Evolutionary conservation across 2,888 invertebrate species (phyloP).

Genomic region (Dryomyza anilis): DNA sequence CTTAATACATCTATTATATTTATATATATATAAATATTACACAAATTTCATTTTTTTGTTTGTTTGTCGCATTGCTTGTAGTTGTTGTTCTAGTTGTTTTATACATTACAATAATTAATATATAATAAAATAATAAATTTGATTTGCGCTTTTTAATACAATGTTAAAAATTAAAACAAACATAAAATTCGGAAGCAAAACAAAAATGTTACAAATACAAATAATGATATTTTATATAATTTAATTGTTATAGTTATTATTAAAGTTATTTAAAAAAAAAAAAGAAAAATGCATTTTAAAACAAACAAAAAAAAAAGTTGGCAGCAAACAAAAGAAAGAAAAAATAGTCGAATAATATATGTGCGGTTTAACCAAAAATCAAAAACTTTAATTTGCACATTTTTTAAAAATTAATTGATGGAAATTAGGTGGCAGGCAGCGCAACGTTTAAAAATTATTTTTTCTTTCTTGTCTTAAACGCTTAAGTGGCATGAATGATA

Average conservation of each 20-base stretch:
- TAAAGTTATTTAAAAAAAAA: background rate
- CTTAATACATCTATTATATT: too few relatives aligned
- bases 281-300: conserved; percentile 8
- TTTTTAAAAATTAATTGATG: background rate
- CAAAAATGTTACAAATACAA: conserved; percentile 32
- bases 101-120: conserved; percentile 31
- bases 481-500: background rate
- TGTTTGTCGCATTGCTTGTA: conserved; percentile 4
- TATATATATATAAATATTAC: conserved; percentile 50
- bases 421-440: too few relatives aligned
- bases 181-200: background rate
- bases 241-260: background rate
- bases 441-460: too few relatives aligned
- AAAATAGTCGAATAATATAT: conserved; percentile 6
- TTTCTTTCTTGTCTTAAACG: conserved; percentile 1
- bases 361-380: background rate
- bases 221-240: conserved; percentile 20
- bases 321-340: conserved; percentile 5
- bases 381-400: background rate
- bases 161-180: conserved; percentile 30
- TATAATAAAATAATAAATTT: conserved; percentile 27
- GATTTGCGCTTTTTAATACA: conserved; percentile 25
- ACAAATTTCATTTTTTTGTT: conserved; percentile 44
- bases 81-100: conserved; percentile 27
- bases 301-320: background rate